Evolutionary conservation across 2,113 vertebrate genomes (phyloP).

Genomic region (Crotalus viridis): DNA sequence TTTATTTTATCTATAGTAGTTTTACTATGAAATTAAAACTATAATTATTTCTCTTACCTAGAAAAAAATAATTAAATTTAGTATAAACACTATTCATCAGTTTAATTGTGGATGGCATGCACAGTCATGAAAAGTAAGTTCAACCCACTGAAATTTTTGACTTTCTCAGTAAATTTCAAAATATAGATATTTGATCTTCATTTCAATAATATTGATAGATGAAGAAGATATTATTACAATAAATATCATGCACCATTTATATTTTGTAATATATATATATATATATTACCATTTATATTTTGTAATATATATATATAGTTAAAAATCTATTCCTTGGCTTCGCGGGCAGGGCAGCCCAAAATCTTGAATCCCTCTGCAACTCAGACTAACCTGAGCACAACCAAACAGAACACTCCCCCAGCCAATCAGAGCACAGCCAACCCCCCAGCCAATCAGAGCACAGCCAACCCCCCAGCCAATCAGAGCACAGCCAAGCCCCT

Average conservation of each 20-base stretch:
- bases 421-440: no score
- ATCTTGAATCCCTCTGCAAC: no score
- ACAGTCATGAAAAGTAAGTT: neutral
- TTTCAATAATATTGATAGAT: neutral
- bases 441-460: no score
- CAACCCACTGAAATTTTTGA: neutral
- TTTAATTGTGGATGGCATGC: neutral
- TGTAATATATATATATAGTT: no score
- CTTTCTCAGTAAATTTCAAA: neutral
- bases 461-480: no score
- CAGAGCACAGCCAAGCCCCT: no score
- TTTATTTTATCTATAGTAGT: neutral
- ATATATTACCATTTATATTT: no score
- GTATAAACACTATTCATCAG: neutral
- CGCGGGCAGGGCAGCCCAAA: no score
- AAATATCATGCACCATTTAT: neutral
- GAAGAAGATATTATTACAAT: neutral
- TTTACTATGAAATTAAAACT: neutral
- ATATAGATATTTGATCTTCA: neutral
- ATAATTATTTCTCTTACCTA: neutral
- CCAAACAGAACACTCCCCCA: no score
- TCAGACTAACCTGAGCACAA: no score
- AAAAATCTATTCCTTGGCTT: no score
- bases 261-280: neutral
- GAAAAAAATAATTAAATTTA: neutral